Evolutionary conservation across 1,140 invertebrate genomes (phyloP).

Genomic region (Cyclargus thomasi): DNA sequence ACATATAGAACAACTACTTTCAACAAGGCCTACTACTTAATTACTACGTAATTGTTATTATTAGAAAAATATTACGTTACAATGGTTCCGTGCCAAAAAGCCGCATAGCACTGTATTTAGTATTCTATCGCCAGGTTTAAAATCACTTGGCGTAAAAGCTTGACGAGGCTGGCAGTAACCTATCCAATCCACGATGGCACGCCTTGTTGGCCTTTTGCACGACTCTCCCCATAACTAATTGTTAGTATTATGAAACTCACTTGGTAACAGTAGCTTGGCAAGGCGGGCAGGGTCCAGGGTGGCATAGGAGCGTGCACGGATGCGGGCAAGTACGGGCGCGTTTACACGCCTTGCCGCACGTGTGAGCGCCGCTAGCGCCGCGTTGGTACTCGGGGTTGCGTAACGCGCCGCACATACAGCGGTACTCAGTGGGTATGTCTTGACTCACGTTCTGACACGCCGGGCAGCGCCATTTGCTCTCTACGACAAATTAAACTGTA

Average conservation of each 20-base stretch:
- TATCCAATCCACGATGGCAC: too few species aligned
- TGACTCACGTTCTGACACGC: slow-evolving; percentile 87
- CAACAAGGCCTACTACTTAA: too few species aligned
- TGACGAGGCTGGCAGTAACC: too few species aligned
- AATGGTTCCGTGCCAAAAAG: too few species aligned
- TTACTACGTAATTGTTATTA: too few species aligned
- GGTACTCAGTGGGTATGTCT: slow-evolving; percentile 83
- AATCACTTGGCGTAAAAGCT: too few species aligned
- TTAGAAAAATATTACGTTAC: too few species aligned
- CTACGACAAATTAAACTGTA: slow-evolving; percentile 45
- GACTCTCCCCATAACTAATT: neutral
- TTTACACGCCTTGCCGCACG: slow-evolving; percentile 91
- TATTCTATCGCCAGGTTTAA: too few species aligned
- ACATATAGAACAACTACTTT: too few species aligned
- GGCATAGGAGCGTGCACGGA: slow-evolving; percentile 90
- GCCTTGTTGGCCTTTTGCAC: too few species aligned
- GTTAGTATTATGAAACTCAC: slow-evolving; percentile 29
- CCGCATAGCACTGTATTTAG: too few species aligned
- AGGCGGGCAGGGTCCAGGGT: slow-evolving; percentile 92
- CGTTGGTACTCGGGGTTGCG: slow-evolving; percentile 83
- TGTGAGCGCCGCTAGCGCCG: slow-evolving; percentile 85
- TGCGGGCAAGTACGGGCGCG: slow-evolving; percentile 84
- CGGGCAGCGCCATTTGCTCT: slow-evolving; percentile 93
- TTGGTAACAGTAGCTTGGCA: slow-evolving; percentile 79
- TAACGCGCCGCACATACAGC: slow-evolving; percentile 89